phyloP scores from a whole-genome alignment of 2,797 vertebrate genomes.

The Ciconia nigra region DNA sequence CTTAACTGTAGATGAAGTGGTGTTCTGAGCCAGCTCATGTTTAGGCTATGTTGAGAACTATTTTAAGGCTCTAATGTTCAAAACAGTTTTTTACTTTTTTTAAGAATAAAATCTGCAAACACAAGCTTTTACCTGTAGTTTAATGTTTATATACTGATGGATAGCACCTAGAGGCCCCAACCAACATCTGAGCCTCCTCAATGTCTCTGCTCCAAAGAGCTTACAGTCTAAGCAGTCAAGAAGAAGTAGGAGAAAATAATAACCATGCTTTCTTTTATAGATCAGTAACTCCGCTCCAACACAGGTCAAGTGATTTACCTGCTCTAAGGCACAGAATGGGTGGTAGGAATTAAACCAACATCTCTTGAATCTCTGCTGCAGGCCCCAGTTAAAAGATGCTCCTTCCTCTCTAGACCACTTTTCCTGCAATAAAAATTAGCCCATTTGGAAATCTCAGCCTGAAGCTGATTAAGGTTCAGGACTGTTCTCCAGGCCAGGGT shows the following conservation, averaged over 20 bases:
- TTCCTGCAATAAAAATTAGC: neutral
- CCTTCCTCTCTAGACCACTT: neutral
- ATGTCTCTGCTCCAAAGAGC: constrained; percentile 60
- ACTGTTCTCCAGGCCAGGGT: neutral
- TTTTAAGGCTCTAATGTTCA: neutral
- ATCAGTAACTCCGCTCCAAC: neutral
- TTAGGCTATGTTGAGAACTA: neutral
- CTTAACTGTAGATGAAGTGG: neutral
- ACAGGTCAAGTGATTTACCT: neutral
- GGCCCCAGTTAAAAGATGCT: neutral
- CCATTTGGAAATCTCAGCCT: neutral
- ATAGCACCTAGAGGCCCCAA: constrained; percentile 57
- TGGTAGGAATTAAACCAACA: neutral
- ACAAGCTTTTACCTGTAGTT: constrained; percentile 56
- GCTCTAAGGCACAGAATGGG: neutral
- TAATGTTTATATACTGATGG: constrained; percentile 57
- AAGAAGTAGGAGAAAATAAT: neutral
- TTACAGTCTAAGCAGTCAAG: constrained; percentile 60
- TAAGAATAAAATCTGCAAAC: constrained; percentile 37
- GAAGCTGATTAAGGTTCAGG: neutral
- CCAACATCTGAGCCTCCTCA: constrained; percentile 34
- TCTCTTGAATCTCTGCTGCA: neutral
- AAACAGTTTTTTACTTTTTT: neutral
- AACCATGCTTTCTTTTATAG: neutral
- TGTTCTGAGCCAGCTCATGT: accelerated